Conservation (phyloP, 1,140 invertebrate genomes). For the Pseudomyrmex pallidus region DNA sequence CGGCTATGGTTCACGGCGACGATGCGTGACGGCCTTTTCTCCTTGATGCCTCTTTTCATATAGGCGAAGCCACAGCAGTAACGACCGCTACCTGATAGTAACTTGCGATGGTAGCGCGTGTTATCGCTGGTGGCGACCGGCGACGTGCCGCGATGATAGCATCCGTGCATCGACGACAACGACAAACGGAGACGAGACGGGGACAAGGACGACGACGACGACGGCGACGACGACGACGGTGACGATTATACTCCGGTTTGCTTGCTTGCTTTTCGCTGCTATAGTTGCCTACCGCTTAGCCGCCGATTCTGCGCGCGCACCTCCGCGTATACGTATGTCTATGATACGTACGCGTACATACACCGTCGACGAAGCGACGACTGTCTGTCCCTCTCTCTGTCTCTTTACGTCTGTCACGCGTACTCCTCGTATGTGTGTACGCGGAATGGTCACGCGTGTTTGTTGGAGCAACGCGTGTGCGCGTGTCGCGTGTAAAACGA, state of each 20-base stretch:
- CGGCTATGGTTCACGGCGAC: background rate
- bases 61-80: conserved; percentile 16
- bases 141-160: conserved; percentile 33
- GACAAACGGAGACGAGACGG: too few relatives aligned
- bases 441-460: background rate
- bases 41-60: conserved; percentile 66
- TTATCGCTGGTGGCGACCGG: conserved; percentile 50
- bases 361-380: conserved; percentile 3
- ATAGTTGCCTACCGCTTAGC: conserved; percentile 13
- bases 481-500: background rate
- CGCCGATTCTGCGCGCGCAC: conserved; percentile 57
- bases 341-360: background rate
- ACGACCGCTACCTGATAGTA: background rate
- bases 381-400: conserved; percentile 34
- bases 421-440: background rate
- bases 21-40: conserved; percentile 34
- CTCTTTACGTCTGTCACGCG: conserved; percentile 1
- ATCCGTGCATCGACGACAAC: conserved; percentile 57
- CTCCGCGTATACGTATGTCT: conserved; percentile 40
- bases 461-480: background rate
- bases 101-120: conserved; percentile 18
- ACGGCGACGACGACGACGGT: conserved; percentile 26
- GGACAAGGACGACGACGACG: conserved; percentile 23
- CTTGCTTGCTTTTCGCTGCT: conserved; percentile 17
- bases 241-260: conserved; percentile 48